Base-by-base conservation (phyloP, 2,113 vertebrate genomes). In the Otolemur garnettii region DNA sequence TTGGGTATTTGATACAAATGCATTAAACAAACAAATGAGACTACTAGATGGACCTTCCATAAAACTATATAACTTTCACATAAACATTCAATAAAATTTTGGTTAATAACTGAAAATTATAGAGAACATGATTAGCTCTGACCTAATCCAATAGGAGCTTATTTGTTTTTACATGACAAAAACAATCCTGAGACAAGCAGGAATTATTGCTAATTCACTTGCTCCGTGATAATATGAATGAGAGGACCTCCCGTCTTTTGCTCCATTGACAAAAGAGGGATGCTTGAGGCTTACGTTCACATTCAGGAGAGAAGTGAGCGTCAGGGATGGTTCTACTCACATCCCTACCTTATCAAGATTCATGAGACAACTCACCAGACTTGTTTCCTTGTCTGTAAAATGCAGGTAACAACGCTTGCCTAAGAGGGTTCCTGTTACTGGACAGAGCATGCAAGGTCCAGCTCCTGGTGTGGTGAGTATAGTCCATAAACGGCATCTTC, bases 371-470 rank as follows among this genome's bases (percentile, higher is more conserved):
- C 18, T 68, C 19, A 18, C n/a, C 45, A 79, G 38, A 90, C 28
- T 82, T 86, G 26, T 64, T 90, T 72, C 42, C 60, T 69, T 59
- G 68, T 93, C 59, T 88, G n/a, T 55, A 74, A 87, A 83, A 78
- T n/a, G n/a, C n/a, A 83, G 22, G 68, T 38, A 62, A n/a, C 26
- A 30, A 35, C 64, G 72, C 14, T 68, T 74, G 6, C 38, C 57
- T 66, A 75, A 55, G 30, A 79, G 7, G 42, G 50, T 62, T 64
- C 33, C 53, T 38, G 4, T 22, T 69, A 81, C 33, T 24, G 62
- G 45, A 38, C 38, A 75, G 28, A 62, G 80, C 64, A 14, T 38
- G 7, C 1, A 13, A 69, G 14, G 11, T 75, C 72, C 38, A 75
- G 9, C 12, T 85, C 22, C 72, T 64, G 4, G 30, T 55, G 0